Base-by-base conservation (phyloP, 1,140 invertebrate species). In the Zaprionus camerounensis region DNA sequence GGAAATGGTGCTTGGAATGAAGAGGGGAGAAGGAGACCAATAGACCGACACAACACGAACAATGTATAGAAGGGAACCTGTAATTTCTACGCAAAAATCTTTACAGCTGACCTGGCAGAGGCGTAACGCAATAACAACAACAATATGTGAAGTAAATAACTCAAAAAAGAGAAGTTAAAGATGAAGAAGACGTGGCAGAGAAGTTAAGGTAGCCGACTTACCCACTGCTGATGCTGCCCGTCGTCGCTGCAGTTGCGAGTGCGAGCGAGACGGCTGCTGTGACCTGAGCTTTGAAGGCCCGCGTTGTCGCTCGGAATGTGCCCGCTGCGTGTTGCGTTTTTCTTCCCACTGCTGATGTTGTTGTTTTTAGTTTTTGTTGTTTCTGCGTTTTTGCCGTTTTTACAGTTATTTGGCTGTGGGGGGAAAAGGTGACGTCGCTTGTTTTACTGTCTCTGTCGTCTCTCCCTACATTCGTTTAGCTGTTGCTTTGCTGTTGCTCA, bases 11-110 rank as follows among this genome's bases (percentile, higher is more conserved):
- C 7, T 15, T 9, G 15, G 17, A 28, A 17, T 6, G 13, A 24
- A 4, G 20, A 11, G n/a, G n/a, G n/a, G 46, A 46, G n/a, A 34
- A 11, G 20, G 53, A 36, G 41, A 24, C 28, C 38, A 26, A 65
- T 38, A 31, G 4, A n/a, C 3, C 13, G 15, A 22, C 38, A 15
- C 55, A 63, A 69, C 44, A 41, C 55, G 31, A 72, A 80, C 78
- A 80, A 80, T 69, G 69, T 73, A 38, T 57, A 22, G 5, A 2
- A 22, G 4, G 12, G 20, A 22, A 51, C 22, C 5, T 49, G 78
- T 80, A 80, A 73, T 80, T 77, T 78, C 78, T 74, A 73, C 78
- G 78, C 75, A 80, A 80, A 80, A 77, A 80, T 80, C 68, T 73
- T 67, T 65, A 59, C 70, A 76, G 73, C 68, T 76, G 64, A 69